A percentile compares a stretch with the other conserved stretches of the same genome.
Conservation (phyloP, 2,797 vertebrate species). For the Amazona finschi region DNA sequence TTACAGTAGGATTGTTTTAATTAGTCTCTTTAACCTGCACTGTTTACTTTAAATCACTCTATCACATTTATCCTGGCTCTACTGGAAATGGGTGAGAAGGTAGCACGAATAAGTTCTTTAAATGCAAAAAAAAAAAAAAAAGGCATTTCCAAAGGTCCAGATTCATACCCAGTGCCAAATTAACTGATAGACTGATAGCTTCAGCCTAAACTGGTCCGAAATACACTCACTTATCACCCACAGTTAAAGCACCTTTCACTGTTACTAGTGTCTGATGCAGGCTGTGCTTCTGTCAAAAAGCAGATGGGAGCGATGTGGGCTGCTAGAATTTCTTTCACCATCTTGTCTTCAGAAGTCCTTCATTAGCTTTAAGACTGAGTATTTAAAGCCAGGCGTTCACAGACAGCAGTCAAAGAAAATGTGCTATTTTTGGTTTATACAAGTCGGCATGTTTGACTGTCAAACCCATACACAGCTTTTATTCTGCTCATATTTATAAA, state of each 20-base stretch:
- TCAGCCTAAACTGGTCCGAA: neutral
- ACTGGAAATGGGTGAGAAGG: neutral
- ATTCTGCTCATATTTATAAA: neutral
- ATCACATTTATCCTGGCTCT: neutral
- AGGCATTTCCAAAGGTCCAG: neutral
- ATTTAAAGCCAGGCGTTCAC: neutral
- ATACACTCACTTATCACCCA: neutral
- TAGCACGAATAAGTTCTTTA: neutral
- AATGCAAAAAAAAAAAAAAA: too few species aligned
- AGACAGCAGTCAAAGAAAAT: neutral
- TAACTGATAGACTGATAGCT: accelerated
- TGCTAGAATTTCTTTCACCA: neutral
- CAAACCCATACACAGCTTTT: neutral
- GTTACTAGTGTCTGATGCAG: neutral
- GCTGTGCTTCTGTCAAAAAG: neutral
- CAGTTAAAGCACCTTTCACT: neutral
- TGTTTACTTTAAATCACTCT: neutral
- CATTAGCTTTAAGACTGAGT: neutral
- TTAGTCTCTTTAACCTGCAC: neutral
- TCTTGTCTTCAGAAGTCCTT: neutral
- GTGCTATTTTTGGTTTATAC: neutral
- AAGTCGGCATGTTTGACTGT: neutral
- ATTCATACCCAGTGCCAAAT: neutral
- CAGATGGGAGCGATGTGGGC: slow-evolving; percentile 11
- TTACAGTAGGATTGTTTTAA: neutral